Evolutionary conservation across 2,113 vertebrate species (phyloP).

Genomic region (Carollia perspicillata): DNA sequence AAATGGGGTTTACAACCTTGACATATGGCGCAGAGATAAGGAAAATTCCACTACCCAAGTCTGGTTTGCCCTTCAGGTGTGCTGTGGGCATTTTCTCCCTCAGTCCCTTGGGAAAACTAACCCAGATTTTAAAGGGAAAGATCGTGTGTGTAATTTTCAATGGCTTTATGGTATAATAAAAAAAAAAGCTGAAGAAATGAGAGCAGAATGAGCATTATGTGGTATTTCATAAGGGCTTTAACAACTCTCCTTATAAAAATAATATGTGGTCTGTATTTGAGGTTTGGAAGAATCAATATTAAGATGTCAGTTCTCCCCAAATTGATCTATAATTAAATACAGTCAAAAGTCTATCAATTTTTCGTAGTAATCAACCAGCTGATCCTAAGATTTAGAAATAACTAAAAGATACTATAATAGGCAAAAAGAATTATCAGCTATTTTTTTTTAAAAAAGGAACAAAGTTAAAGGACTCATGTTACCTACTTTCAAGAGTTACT

Average conservation of each 20-base stretch:
- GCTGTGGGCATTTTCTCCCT: neutral
- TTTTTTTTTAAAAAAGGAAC: neutral
- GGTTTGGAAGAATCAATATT: neutral
- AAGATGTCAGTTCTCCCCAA: neutral
- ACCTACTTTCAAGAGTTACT: too few species aligned
- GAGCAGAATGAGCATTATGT: neutral
- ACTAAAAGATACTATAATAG: neutral
- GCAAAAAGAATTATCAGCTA: neutral
- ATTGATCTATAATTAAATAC: neutral
- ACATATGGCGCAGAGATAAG: slow-evolving; percentile 66
- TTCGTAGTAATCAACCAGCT: neutral
- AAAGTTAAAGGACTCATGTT: neutral
- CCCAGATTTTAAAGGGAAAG: slow-evolving; percentile 44
- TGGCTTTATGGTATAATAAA: neutral
- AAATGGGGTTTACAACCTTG: slow-evolving; percentile 78
- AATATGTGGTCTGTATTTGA: neutral
- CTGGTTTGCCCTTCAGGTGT: neutral
- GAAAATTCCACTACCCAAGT: slow-evolving; percentile 40
- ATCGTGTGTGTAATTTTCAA: slow-evolving; percentile 25
- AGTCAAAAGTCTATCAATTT: neutral
- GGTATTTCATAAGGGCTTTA: slow-evolving; percentile 9
- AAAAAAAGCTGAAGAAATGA: neutral
- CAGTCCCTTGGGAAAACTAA: neutral
- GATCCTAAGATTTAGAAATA: neutral
- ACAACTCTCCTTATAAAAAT: slow-evolving; percentile 7